phyloP scores from a whole-genome alignment of 2,888 invertebrate species.

The Marasmarcha lunaedactyla region DNA sequence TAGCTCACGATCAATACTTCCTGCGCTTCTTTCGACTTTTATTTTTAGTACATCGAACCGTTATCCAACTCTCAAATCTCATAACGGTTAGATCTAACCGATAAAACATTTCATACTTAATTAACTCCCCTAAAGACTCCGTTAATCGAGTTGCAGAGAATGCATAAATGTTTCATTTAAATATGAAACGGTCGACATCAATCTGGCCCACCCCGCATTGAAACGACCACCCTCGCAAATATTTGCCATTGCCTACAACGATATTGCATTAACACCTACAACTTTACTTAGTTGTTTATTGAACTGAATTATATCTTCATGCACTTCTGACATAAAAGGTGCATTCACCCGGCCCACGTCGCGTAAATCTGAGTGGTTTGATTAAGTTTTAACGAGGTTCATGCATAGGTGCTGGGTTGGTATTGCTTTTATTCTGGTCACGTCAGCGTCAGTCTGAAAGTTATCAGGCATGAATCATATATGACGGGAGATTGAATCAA shows the following conservation, averaged over 20 bases:
- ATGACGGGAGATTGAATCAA: constrained; percentile 4
- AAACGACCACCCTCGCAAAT: constrained; percentile 24
- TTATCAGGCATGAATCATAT: background rate
- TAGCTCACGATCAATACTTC: too few relatives aligned
- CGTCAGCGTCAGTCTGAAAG: background rate
- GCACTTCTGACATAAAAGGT: constrained; percentile 16
- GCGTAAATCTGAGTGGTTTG: background rate
- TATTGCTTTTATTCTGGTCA: background rate
- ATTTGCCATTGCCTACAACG: constrained; percentile 38
- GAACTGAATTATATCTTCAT: constrained; percentile 26
- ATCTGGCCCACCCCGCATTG: background rate
- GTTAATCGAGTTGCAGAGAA: too few relatives aligned
- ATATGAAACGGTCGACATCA: too few relatives aligned
- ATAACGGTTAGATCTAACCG: too few relatives aligned
- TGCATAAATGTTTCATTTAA: too few relatives aligned
- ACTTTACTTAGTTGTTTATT: constrained; percentile 22
- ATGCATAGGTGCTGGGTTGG: background rate
- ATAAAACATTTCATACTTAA: too few relatives aligned
- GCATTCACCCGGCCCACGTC: constrained; percentile 13
- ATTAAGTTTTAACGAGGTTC: background rate
- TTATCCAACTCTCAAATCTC: too few relatives aligned
- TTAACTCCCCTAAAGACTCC: too few relatives aligned
- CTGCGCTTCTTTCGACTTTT: background rate
- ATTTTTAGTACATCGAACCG: too few relatives aligned
- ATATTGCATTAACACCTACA: constrained; percentile 49